Evolutionary conservation across 2,888 invertebrate genomes (phyloP).

Genomic region (Xylota sylvarum): DNA sequence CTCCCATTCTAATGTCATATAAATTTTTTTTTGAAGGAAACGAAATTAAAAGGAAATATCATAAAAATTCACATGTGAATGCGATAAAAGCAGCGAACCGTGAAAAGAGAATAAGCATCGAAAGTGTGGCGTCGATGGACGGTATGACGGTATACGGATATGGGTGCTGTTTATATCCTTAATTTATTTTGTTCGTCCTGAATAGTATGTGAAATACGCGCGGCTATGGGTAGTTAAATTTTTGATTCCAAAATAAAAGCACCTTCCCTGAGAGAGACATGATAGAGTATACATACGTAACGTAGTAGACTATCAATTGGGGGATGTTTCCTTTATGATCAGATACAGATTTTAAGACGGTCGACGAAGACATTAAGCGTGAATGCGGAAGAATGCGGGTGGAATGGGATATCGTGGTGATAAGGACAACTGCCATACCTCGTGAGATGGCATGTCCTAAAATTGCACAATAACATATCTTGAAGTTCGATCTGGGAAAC

Average conservation of each 20-base stretch:
- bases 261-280: constrained; percentile 43
- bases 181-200: constrained; percentile 42
- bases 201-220: constrained; percentile 14
- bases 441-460: constrained; percentile 37
- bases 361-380: constrained; percentile 67
- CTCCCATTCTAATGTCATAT: constrained; percentile 65
- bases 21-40: constrained; percentile 47
- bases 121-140: constrained; percentile 18
- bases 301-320: constrained; percentile 10
- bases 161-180: constrained; percentile 63
- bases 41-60: constrained; percentile 66
- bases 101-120: constrained; percentile 56
- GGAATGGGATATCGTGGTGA: constrained; percentile 12
- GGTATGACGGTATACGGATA: constrained; percentile 29
- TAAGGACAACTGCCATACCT: constrained; percentile 47
- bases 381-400: constrained; percentile 28
- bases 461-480: constrained; percentile 71
- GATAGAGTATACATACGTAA: constrained; percentile 26
- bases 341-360: constrained; percentile 72
- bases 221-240: constrained; percentile 68
- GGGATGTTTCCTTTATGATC: constrained; percentile 60
- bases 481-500: constrained; percentile 64
- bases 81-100: constrained; percentile 71
- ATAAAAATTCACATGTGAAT: constrained; percentile 71
- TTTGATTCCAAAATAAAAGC: constrained; percentile 73